Conservation (phyloP, 2,113 vertebrate species). For the Nyctereutes procyonoides region DNA sequence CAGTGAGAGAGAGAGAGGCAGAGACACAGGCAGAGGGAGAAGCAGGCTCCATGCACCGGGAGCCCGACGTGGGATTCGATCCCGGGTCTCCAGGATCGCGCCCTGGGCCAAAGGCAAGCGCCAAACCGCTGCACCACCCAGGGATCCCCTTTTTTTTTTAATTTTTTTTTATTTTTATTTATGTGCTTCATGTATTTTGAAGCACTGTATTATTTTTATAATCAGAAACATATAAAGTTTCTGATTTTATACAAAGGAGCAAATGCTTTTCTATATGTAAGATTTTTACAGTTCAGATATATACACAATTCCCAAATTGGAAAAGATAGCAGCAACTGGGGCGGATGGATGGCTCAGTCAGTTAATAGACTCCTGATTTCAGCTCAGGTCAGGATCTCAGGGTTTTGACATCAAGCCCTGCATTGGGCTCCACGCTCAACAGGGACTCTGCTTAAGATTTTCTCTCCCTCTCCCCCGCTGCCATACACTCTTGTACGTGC, state of each 20-base stretch:
- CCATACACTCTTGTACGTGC: background rate
- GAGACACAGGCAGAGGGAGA: too few relatives aligned
- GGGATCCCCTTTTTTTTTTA: too few relatives aligned
- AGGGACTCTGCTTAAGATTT: background rate
- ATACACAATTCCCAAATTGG: background rate
- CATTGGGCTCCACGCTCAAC: background rate
- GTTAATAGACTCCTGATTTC: background rate
- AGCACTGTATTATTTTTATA: background rate
- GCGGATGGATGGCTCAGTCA: background rate
- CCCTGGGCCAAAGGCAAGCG: too few relatives aligned
- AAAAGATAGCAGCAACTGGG: background rate
- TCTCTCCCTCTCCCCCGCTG: background rate
- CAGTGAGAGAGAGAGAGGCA: too few relatives aligned
- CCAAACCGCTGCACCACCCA: too few relatives aligned
- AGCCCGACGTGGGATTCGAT: too few relatives aligned
- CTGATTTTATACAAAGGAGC: background rate
- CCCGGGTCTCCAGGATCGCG: too few relatives aligned
- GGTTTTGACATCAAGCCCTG: background rate
- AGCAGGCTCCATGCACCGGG: too few relatives aligned
- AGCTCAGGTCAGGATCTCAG: background rate
- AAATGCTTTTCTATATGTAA: background rate
- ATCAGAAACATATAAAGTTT: background rate
- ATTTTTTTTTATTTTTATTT: too few relatives aligned
- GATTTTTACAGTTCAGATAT: constrained; percentile 21
- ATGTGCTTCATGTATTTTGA: background rate